Conservation (phyloP, 2,888 invertebrate genomes). For the Charanyca ferruginea region DNA sequence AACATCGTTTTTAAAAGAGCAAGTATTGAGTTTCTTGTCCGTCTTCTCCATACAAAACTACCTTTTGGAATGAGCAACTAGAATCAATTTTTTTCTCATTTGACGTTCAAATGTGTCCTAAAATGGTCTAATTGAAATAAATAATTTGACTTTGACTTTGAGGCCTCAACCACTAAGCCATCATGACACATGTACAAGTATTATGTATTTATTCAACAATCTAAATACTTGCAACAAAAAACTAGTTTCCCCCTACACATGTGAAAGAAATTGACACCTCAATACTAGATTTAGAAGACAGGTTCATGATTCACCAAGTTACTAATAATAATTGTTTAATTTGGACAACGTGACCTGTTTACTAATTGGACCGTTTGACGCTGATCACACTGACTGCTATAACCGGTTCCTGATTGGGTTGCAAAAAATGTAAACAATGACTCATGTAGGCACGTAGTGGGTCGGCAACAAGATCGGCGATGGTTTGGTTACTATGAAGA, state of each 20-base stretch:
- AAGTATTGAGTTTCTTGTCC: no score
- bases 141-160: no score
- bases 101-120: no score
- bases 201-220: neutral
- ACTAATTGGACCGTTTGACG: constrained; percentile 40
- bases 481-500: constrained; percentile 15
- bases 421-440: constrained; percentile 68
- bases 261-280: constrained; percentile 29
- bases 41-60: no score
- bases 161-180: no score
- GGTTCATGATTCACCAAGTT: constrained; percentile 56
- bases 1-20: no score
- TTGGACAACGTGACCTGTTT: constrained; percentile 56
- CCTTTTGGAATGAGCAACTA: no score
- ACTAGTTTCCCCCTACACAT: neutral
- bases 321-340: constrained; percentile 22
- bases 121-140: no score
- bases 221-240: neutral
- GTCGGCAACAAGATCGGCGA: constrained; percentile 42
- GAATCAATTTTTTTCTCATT: no score
- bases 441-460: constrained; percentile 38
- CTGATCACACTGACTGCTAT: constrained; percentile 37
- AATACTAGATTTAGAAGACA: constrained; percentile 24
- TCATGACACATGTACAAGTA: neutral
- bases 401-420: constrained; percentile 45